Base-by-base conservation (phyloP, 2,888 invertebrate genomes). In the Lumbricus terrestris region DNA sequence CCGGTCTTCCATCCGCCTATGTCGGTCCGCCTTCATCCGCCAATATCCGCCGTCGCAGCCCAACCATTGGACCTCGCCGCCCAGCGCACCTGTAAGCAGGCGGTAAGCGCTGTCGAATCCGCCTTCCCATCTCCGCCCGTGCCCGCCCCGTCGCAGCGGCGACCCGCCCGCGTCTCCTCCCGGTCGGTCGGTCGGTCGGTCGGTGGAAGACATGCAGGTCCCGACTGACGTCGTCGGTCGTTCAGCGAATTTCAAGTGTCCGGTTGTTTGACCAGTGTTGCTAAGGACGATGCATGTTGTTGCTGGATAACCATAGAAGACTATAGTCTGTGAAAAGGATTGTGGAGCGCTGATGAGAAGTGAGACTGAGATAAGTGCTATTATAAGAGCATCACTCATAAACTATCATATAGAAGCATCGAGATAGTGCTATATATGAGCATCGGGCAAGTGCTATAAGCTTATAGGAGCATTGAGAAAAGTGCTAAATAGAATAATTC, bases 41-140 rank as follows among this genome's bases (percentile, higher is more conserved):
- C 69, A 69, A 69, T 69, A 69, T 85, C 85, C 85, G 85, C 20
- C 85, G 23, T 35, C 85, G 35, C 35, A 37, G 85, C 20, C 85
- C 85, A 34, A 23, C 85, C 20, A 85, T 85, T 85, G 85, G 85
- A 23, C 85, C 35, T 20, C 35, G 34, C 85, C 85, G 33, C 37
- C 85, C 35, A 34, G 85, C 37, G 85, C 85, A 85, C 85, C 85
- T 85, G 85, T 85, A 85, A 85, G 35, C 37, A 18, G 29, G 35
- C 85, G 85, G n/a, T 85, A 85, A 85, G 85, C 85, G 34, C 35
- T 37, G 85, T 85, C 85, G 85, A 85, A 85, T 85, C 85, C 85
- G 34, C 85, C 85, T 37, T 37, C 37, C 35, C 85, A 85, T 34
- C 85, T 85, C 16, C 85, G 85, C 85, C 85, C 37, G 85, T 37